Evolutionary conservation across 35 echinoderm and acorn worm genomes (phyloP), one percentile per base, ranked within the genome.

Genomic region (Acanthaster planci): DNA sequence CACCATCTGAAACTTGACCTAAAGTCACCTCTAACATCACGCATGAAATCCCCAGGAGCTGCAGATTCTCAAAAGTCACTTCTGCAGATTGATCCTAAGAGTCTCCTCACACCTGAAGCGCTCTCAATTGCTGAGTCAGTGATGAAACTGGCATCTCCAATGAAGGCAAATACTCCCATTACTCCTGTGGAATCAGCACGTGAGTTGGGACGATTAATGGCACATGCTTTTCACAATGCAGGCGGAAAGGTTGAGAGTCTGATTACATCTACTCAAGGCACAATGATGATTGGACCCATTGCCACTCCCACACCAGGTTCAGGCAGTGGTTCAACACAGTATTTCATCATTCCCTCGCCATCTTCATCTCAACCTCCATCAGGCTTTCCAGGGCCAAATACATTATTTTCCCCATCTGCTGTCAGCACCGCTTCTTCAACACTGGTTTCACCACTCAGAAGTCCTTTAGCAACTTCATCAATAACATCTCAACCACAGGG

Each of bases 141-240:
- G 22, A 92, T 97, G 86, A 97, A 84, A 78, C 60, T 92, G 52
- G 89, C 94, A 16, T 97, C 94, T n/a, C 94, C 94, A 35, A 91
- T 88, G 21, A 93, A 93, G 39, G 87, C 86, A n/a, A 89, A 97
- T 55, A 92, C 94, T 39, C 90, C 90, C 38, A 92, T 83, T 52
- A 97, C 94, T 23, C 94, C 94, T n/a, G 94, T 97, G 16, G 94
- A 97, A 47, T 76, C 83, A 39, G 94, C 94, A 23, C 76, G 94
- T 42, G 94, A 97, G 68, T 55, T 97, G 16, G 94, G 94, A 31
- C 76, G 94, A 42, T 77, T 97, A 39, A 89, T 92, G 35, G 94
- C 94, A 39, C 94, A 97, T 87, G 94, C 94, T 31, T 97, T 97
- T 56, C 90, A 92, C 36, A 97, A 97, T 97, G 94, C 94, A 79